Base-by-base conservation (phyloP, 1,140 invertebrate genomes). In the Lepidurus arcticus region DNA sequence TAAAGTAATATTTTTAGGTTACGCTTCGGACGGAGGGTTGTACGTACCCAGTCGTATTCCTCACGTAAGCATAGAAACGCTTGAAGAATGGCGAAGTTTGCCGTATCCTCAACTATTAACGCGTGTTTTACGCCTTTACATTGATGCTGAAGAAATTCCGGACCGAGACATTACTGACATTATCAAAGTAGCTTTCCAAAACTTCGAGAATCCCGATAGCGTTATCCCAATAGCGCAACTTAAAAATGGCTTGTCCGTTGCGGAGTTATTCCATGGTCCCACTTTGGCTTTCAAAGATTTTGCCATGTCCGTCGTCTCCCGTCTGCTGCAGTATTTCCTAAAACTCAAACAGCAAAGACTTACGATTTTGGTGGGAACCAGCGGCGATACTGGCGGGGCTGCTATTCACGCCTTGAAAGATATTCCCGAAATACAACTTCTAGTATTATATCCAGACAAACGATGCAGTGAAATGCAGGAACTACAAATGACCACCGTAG, bases 251-350 rank as follows among this genome's bases (percentile, higher is more conserved):
- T 78, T 86, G 7, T 84, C 80, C 42, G 82, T 88, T 10, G 82
- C 85, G 16, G 87, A 88, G 80, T 79, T 87, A 34, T 88, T 85
- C 80, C 86, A 88, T 81, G 87, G 87, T 5, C 81, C 81, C 26
- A 87, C 87, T 0, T 82, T 86, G 81, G 85, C 87, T 7, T 88
- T 88, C 82, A 88, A 88, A 81, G 87, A 88, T 78, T 80, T 87
- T 11, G 85, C 86, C 13, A 77, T 88, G 77, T 82, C 82, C 11
- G 83, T 85, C 78, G 81, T 87, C 7, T 86, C 84, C 10, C 82
- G 84, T 76, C 82, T 88, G 7, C 81, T 87, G 42, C 80, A 86
- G 53, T 84, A 86, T 77, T 88, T 86, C 80, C 82, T 87, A 13
- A 80, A 80, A n/a, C 85, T 84, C 77, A 78, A 81, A 16, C 73